Conservation (phyloP, 2,797 vertebrate species). For the Poliocrania exsul region DNA sequence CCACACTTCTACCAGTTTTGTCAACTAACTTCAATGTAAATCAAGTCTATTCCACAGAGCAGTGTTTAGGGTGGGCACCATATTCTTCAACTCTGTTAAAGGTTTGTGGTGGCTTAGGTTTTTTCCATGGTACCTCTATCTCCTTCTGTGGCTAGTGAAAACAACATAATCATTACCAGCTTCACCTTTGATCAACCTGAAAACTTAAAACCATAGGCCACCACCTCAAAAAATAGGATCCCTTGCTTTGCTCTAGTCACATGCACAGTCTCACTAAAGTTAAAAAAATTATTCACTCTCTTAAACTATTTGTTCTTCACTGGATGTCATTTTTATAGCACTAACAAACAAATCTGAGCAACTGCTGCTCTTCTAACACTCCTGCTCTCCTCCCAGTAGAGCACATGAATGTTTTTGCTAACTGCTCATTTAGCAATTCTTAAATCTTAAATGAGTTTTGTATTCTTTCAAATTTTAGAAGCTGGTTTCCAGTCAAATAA, state of each 20-base stretch:
- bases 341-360: not conserved
- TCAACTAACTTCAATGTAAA: not conserved
- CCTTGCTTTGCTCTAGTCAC: not conserved
- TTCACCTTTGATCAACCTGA: not conserved
- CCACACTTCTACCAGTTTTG: not conserved
- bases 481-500: not conserved
- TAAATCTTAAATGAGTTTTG: not conserved
- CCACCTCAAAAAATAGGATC: not conserved
- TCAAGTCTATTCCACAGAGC: not conserved
- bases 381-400: not conserved
- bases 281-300: not conserved
- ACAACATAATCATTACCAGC: not conserved
- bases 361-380: not conserved
- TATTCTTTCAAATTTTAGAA: conserved; percentile 1
- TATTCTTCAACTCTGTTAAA: not conserved
- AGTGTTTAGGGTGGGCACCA: not conserved
- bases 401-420: not conserved
- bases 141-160: not conserved
- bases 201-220: not conserved
- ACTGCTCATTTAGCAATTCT: not conserved
- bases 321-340: not conserved
- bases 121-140: not conserved
- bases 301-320: not conserved
- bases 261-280: not conserved
- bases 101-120: not conserved